Evolutionary conservation across 2,888 invertebrate genomes (phyloP).

Genomic region (Plebejus melissa): DNA sequence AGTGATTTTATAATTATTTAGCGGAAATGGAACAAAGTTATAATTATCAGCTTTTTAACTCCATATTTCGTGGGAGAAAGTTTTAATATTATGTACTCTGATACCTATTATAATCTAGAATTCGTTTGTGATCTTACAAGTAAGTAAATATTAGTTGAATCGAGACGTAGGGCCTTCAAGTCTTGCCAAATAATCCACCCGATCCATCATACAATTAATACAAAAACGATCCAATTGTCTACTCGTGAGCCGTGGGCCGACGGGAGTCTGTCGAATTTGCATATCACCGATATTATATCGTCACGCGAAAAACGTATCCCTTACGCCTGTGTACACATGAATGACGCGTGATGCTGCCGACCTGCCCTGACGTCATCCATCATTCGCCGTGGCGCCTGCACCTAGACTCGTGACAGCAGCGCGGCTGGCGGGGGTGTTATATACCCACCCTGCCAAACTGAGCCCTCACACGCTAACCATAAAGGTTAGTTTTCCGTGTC

Average conservation of each 20-base stretch:
- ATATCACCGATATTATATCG: slow-evolving; percentile 79
- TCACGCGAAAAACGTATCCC: slow-evolving; percentile 79
- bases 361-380: slow-evolving; percentile 79
- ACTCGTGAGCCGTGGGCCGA: slow-evolving; percentile 49
- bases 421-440: slow-evolving; percentile 48
- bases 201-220: slow-evolving; percentile 9
- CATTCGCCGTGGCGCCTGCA: slow-evolving; percentile 78
- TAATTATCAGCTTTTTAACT: slow-evolving; percentile 29
- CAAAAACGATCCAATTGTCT: slow-evolving; percentile 35
- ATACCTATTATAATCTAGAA: background rate
- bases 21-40: slow-evolving; percentile 31
- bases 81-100: background rate
- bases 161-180: background rate
- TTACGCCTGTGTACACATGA: slow-evolving; percentile 79
- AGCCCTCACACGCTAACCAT: slow-evolving; percentile 38
- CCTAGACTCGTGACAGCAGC: slow-evolving; percentile 73
- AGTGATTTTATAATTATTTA: slow-evolving; percentile 45
- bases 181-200: slow-evolving; percentile 3
- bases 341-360: slow-evolving; percentile 79
- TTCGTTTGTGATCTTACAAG: background rate
- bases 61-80: background rate
- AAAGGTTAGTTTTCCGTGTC: slow-evolving; percentile 41
- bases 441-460: slow-evolving; percentile 39
- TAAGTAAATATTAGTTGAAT: background rate
- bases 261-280: slow-evolving; percentile 68